Percentiles rank a stretch among this genome's conserved stretches.
These are phyloP conservation scores for Myrmecophaga tridactyla DNA, from an alignment of 2,113 vertebrate genomes.

Conservation along the genomic window DNA sequence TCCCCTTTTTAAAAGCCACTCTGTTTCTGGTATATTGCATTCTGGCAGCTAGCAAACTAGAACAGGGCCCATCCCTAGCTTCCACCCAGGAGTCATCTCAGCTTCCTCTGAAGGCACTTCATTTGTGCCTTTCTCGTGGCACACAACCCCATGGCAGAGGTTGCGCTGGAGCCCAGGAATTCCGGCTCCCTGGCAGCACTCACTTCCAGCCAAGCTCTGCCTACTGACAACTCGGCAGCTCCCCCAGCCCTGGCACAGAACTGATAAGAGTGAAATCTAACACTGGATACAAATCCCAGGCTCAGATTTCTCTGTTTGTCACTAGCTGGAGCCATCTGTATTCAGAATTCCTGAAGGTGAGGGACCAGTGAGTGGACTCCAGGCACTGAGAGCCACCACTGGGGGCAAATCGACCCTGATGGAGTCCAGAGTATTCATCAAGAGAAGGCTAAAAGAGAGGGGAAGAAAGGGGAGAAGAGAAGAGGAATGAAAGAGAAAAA, in stretches of 20 bases:
- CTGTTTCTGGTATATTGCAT: no score
- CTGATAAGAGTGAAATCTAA: constrained; percentile 43
- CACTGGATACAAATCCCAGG: not conserved
- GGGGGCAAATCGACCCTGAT: not conserved
- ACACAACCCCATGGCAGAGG: fast-evolving
- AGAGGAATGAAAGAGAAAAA: not conserved
- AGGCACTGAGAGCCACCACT: not conserved
- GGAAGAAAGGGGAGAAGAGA: not conserved
- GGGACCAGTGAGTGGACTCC: not conserved
- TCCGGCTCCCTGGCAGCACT: not conserved
- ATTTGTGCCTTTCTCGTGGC: not conserved
- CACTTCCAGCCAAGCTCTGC: not conserved
- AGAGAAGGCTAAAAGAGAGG: not conserved
- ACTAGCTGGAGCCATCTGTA: not conserved
- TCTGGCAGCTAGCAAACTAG: no score
- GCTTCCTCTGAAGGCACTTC: not conserved
- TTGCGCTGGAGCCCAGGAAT: not conserved
- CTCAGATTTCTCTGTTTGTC: constrained; percentile 43
- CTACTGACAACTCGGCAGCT: not conserved
- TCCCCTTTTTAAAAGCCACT: no score
- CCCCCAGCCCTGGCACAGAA: not conserved
- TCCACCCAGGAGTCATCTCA: not conserved
- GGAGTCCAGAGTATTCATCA: not conserved
- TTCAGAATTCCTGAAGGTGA: constrained; percentile 22
- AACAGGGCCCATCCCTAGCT: not conserved